A percentile compares a stretch with the other conserved stretches of the same genome.
These are phyloP conservation scores for Perizoma affinitatum DNA, from an alignment of 2,888 invertebrate genomes.

Conservation along the genomic window DNA sequence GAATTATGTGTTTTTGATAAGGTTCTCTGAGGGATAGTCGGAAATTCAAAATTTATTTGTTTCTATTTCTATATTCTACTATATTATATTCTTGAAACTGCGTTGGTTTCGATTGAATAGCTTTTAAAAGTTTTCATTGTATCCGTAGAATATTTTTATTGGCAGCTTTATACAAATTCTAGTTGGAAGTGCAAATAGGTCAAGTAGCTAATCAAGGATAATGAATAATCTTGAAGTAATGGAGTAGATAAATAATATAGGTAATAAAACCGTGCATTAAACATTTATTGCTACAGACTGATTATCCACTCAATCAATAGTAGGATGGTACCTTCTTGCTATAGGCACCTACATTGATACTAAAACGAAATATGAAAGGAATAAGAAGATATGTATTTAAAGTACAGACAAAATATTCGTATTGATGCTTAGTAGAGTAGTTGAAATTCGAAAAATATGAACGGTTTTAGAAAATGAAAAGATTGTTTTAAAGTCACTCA, in stretches of 20 bases:
- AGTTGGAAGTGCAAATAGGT: conserved; percentile 33
- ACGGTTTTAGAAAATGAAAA: too few species aligned
- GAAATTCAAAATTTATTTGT: neutral
- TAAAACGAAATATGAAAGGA: too few species aligned
- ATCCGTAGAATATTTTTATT: too few species aligned
- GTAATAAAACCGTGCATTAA: conserved; percentile 45
- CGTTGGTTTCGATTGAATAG: too few species aligned
- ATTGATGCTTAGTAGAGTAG: too few species aligned
- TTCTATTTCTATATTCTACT: conserved; percentile 4
- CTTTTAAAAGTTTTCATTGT: too few species aligned
- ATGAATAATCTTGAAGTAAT: conserved; percentile 26
- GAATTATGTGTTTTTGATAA: conserved; percentile 26
- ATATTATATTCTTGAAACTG: neutral
- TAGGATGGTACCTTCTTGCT: conserved; percentile 21
- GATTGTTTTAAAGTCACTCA: too few species aligned
- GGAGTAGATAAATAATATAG: conserved; percentile 33
- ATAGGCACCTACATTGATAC: too few species aligned
- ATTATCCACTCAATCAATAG: conserved; percentile 47
- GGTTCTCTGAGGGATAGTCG: conserved; percentile 17
- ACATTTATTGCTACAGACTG: conserved; percentile 38
- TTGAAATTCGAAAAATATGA: too few species aligned
- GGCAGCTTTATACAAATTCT: neutral
- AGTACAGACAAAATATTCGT: too few species aligned
- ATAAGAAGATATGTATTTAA: too few species aligned
- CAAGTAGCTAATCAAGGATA: conserved; percentile 37